Base-by-base conservation (phyloP, 2,888 invertebrate genomes). In the Campaea margaritaria region DNA sequence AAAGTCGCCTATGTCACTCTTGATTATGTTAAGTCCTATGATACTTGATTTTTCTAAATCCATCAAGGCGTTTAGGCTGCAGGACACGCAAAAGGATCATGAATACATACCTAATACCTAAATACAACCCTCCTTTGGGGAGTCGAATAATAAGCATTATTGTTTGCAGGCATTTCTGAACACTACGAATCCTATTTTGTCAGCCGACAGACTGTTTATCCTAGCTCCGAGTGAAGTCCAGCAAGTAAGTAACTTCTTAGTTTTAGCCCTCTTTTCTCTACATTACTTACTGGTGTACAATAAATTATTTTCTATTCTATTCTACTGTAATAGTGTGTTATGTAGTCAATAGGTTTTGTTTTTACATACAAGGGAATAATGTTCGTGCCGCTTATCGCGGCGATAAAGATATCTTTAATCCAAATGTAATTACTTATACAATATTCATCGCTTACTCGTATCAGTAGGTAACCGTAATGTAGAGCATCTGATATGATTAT, bases 161-260 rank as follows among this genome's bases (percentile, higher is more conserved):
- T 54, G 7, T 52, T 81, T 83, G 70, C 82, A 92, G 92, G 78
- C 68, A 27, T 73, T 73, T 51, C 72, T 93, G 59, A 87, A 91
- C 67, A 93, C 93, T 0, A 80, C 70, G 12, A 87, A 79, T 55
- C 91, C 93, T 0, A 83, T 89, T 39, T 73, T 93, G n/a, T 93
- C 93, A 0, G 86, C 86, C 0, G 93, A 93, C 46, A 81, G 86
- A 61, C 57, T 65, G 7, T 93, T 78, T 55, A 88, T 93, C 56
- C 74, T 93, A 61, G 93, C 93, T 11, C 85, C 91, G 0, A 91
- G 88, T 59, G 88, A 92, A 76, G 91, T 90, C 0, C 58, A 84
- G 66, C 70, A 74, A 63, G 93, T 93, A 76, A 83, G 83, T 79
- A 39, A 31, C 31, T n/a, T 36, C 1, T 3, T 12, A 36, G n/a